Conservation (phyloP, 2,888 invertebrate genomes). For the Temnothorax rugatulus region DNA sequence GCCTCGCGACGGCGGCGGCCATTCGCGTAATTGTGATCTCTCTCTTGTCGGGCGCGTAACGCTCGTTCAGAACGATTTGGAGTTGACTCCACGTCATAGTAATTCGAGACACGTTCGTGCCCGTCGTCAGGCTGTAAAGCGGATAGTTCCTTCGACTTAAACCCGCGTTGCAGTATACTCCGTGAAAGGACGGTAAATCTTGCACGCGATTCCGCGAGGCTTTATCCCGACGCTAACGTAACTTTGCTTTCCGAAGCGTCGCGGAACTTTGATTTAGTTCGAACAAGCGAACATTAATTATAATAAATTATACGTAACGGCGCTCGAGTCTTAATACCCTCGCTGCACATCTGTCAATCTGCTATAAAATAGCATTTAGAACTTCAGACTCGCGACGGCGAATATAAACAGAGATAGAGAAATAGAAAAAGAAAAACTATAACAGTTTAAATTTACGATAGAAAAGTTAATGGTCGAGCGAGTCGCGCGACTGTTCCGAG, state of each 20-base stretch:
- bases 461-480: slow-evolving; percentile 14
- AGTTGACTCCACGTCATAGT: slow-evolving; percentile 3
- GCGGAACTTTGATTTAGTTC: slow-evolving; percentile 22
- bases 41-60: slow-evolving; percentile 31
- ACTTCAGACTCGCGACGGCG: background rate
- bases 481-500: background rate
- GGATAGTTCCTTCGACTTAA: slow-evolving; percentile 38
- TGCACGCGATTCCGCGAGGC: slow-evolving; percentile 5
- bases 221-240: slow-evolving; percentile 13
- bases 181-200: slow-evolving; percentile 38
- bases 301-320: background rate
- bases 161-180: background rate
- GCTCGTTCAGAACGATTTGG: slow-evolving; percentile 37
- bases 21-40: slow-evolving; percentile 52
- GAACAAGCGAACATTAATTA: slow-evolving; percentile 38
- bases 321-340: background rate
- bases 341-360: background rate
- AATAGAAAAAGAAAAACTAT: background rate
- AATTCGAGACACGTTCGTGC: slow-evolving; percentile 54
- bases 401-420: background rate
- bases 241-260: slow-evolving; percentile 17
- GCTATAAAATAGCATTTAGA: background rate
- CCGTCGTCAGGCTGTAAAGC: slow-evolving; percentile 37
- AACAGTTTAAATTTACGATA: background rate
- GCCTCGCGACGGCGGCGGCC: slow-evolving; percentile 47